Evolutionary conservation across 2,113 vertebrate species (phyloP).

Genomic region (Coptodon bakossiorum): DNA sequence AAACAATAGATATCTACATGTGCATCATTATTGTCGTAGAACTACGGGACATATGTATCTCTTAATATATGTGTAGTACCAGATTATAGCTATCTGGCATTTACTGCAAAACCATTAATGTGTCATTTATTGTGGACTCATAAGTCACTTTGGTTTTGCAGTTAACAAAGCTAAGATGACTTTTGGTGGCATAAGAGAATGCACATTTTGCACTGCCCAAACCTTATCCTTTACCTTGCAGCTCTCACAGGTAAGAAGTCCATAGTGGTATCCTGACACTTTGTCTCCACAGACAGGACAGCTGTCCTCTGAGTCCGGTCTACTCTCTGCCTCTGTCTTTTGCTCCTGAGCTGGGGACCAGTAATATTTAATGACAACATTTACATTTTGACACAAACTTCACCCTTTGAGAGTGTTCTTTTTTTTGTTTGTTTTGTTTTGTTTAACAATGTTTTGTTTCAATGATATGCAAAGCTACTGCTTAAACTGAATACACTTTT

Average conservation of each 20-base stretch:
- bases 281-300: constrained; percentile 76
- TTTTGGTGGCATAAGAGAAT: background rate
- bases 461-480: background rate
- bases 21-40: background rate
- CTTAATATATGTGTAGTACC: background rate
- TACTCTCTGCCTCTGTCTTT: constrained; percentile 34
- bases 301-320: constrained; percentile 28
- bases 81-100: background rate
- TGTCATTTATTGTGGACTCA: background rate
- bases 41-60: background rate
- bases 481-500: background rate
- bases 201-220: background rate
- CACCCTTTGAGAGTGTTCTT: background rate
- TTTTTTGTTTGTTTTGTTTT: background rate
- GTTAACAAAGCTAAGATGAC: background rate
- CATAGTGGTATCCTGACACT: constrained; percentile 77
- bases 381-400: background rate
- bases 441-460: background rate
- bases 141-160: background rate
- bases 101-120: background rate
- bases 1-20: background rate
- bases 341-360: constrained; percentile 51
- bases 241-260: constrained; percentile 76
- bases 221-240: constrained; percentile 64
- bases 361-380: background rate